Evolutionary conservation across 2,888 invertebrate genomes (phyloP), one percentile per base, ranked within the genome.

Genomic region (Phrixothrix hirtus): DNA sequence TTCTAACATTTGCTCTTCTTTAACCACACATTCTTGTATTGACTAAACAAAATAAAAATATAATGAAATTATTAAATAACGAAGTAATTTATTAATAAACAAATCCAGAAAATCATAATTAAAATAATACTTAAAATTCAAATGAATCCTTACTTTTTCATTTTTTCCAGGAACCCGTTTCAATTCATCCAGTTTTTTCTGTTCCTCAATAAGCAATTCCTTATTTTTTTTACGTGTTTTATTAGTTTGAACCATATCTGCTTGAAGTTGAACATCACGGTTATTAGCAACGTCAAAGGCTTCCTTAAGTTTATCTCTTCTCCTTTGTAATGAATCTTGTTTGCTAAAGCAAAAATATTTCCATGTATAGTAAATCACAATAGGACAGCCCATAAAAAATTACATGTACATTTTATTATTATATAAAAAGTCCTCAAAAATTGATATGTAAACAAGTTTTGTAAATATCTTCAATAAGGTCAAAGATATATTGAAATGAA

Each of bases 191-290:
- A 94, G 77, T 70, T 90, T 85, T n/a, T 77, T 77, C 60, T 79
- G 82, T 69, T 88, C 85, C 66, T 83, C 80, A 48, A 81, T 84
- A 1, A 91, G 71, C 10, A 83, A 78, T 36, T 84, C 82, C 54
- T 86, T 86, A 16, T 88, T 80, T 66, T 88, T 87, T 70, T 91
- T 92, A 56, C 86, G 81, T 59, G 87, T 86, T 61, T 86, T 87
- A 63, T 87, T 91, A 0, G 81, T 79, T 58, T 85, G 83, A 0
- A 82, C 79, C 68, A 85, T 81, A 42, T 87, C 87, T 1, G 85
- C 85, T 64, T 84, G 83, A 0, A 84, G 73, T 14, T 83, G 78
- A 0, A 86, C 83, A 55, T 85, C 84, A 67, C 84, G 83, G 53
- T 81, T 83, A 63, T 87, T 87, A 31, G 83, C 82, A 1, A 75